Percentiles rank a stretch among this genome's conserved stretches.
These are phyloP conservation scores for Amblyopsis hoosieri DNA, from an alignment of 2,797 vertebrate genomes.

Conservation along the genomic window DNA sequence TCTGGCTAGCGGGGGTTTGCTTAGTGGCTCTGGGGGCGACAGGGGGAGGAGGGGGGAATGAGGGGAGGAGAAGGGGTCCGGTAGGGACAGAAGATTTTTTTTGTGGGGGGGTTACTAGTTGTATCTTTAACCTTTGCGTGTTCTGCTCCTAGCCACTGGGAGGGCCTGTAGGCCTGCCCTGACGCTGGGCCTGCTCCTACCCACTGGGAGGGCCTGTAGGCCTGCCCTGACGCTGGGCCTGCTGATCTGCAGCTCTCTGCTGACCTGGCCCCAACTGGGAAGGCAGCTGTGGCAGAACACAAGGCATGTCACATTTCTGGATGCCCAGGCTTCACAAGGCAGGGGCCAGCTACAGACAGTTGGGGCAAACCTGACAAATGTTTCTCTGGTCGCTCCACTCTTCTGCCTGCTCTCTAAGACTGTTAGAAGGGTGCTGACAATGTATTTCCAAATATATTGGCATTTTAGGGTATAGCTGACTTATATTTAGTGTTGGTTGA, in stretches of 20 bases:
- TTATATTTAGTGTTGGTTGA: slow-evolving; percentile 68
- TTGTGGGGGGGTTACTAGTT: slow-evolving; percentile 48
- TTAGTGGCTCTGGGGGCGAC: slow-evolving; percentile 53
- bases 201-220: not conserved
- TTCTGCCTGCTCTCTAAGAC: slow-evolving; percentile 18
- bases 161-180: slow-evolving; percentile 24
- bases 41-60: not conserved
- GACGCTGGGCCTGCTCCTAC: slow-evolving; percentile 22
- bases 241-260: slow-evolving; percentile 56
- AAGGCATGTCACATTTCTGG: slow-evolving; percentile 78
- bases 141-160: slow-evolving; percentile 62
- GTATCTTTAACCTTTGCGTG: slow-evolving; percentile 71
- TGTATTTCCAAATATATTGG: slow-evolving; percentile 82
- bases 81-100: slow-evolving; percentile 42
- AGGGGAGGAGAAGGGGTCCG: slow-evolving; percentile 13
- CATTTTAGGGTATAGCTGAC: slow-evolving; percentile 80
- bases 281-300: slow-evolving; percentile 76
- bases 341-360: slow-evolving; percentile 69
- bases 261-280: slow-evolving; percentile 74
- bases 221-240: slow-evolving; percentile 9
- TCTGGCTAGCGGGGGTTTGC: slow-evolving; percentile 68
- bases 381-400: slow-evolving; percentile 32
- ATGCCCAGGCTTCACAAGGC: slow-evolving; percentile 57
- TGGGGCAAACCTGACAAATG: slow-evolving; percentile 75
- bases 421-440: slow-evolving; percentile 73